Evolutionary conservation across 1,140 invertebrate genomes (phyloP).

Genomic region (fruit fly (Drosophila melanogaster)): Release_6_plus_ISO1_MT NT_033777.3:25553001-25553500

Average conservation of each 20-base stretch:
- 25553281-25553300: slow-evolving; percentile 35
- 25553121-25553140: neutral
- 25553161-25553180: slow-evolving; percentile 45
- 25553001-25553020: neutral
- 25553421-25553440: slow-evolving; percentile 56
- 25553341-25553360: slow-evolving; percentile 66
- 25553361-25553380: slow-evolving; percentile 45
- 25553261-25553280: slow-evolving; percentile 37
- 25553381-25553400: neutral
- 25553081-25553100: too few species aligned
- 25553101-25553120: too few species aligned
- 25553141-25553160: neutral
- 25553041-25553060: too few species aligned
- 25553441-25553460: slow-evolving; percentile 62
- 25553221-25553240: slow-evolving; percentile 49
- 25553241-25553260: slow-evolving; percentile 65
- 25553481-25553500: slow-evolving; percentile 37
- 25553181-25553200: slow-evolving; percentile 61
- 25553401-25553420: slow-evolving; percentile 1
- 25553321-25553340: slow-evolving; percentile 57
- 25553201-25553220: slow-evolving; percentile 52
- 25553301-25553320: slow-evolving; percentile 29
- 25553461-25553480: slow-evolving; percentile 28
- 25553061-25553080: too few species aligned
- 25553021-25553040: too few species aligned